phyloP scores from a whole-genome alignment of 2,888 invertebrate genomes.

The Orthonychiurus folsomi region DNA sequence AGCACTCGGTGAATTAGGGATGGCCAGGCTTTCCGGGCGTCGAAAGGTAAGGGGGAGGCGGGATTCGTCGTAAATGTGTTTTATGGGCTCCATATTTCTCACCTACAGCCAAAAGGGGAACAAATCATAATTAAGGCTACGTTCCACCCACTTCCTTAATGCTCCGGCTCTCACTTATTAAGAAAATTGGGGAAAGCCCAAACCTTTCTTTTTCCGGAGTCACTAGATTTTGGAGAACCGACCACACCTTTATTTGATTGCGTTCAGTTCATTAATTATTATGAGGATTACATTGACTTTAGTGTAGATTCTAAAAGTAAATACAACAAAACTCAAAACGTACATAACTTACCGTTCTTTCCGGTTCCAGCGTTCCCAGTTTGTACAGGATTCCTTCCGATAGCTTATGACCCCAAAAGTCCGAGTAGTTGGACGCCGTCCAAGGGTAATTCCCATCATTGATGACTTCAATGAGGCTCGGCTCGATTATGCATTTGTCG shows the following conservation, averaged over 20 bases:
- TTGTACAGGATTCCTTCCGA: constrained; percentile 67
- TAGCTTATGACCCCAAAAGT: constrained; percentile 74
- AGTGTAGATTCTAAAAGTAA: too few relatives aligned
- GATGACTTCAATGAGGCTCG: constrained; percentile 58
- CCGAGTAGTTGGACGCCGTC: constrained; percentile 69
- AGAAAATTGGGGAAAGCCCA: too few relatives aligned
- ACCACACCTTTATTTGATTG: too few relatives aligned
- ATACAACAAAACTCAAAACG: not conserved
- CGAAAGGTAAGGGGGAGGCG: constrained; percentile 62
- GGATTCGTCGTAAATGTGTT: constrained; percentile 51
- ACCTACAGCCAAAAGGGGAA: constrained; percentile 27
- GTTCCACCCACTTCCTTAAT: too few relatives aligned
- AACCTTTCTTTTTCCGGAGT: too few relatives aligned
- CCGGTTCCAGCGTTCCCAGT: constrained; percentile 59
- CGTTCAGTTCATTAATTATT: too few relatives aligned
- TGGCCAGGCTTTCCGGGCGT: constrained; percentile 67
- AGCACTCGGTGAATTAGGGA: constrained; percentile 57
- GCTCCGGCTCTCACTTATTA: too few relatives aligned
- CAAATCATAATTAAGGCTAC: too few relatives aligned
- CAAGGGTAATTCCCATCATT: constrained; percentile 58
- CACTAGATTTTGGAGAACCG: too few relatives aligned
- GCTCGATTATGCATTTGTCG: constrained; percentile 66
- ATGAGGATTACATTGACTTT: too few relatives aligned
- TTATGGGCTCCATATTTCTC: constrained; percentile 40
- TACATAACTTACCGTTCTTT: constrained; percentile 47